Evolutionary conservation across 2,888 invertebrate species (phyloP), one percentile per base, ranked within the genome.

Genomic region (Xestia rhomboidea): DNA sequence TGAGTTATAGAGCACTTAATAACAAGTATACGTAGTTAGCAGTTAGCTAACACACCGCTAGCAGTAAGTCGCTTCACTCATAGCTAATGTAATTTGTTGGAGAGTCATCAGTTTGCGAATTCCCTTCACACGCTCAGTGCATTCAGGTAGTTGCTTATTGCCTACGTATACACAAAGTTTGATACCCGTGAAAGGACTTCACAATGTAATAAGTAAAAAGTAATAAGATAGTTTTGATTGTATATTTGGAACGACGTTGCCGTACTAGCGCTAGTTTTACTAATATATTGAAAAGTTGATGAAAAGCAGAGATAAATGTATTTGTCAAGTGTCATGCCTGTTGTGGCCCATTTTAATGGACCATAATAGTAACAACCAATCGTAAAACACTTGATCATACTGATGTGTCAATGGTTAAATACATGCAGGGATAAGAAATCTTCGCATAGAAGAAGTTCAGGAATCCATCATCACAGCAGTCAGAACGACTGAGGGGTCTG

Each of bases 41-140:
- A 73, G 62, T 54, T 73, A 54, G 51, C 49, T 44, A 67, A 72
- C 27, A 72, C 27, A 60, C 68, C 66, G 49, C 68, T n/a, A 49
- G 60, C 51, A 68, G 60, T 71, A 76, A 73, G 72, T 79, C 38
- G 34, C 57, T 63, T 76, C 71, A 44, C 68, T 57, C 68, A 68
- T 82, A 63, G 51, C 71, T 72, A 76, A 82, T 69, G 76, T 68
- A 68, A 76, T 84, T 80, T 60, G 62, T 72, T 44, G 38, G 57
- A 68, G 74, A 67, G 51, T 68, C 80, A 66, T 83, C 30, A 46
- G 41, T 41, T 41, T 51, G 60, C 41, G 60, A 63, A 64, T 54
- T 44, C 38, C 27, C 77, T 27, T 21, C 34, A 49, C 34, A 38
- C 38, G 46, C 49, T 66, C 41, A 18, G 51, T 44, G 46, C 76